phyloP scores from a whole-genome alignment of 2,113 vertebrate species.

The Forbesichthys papilliferus region DNA sequence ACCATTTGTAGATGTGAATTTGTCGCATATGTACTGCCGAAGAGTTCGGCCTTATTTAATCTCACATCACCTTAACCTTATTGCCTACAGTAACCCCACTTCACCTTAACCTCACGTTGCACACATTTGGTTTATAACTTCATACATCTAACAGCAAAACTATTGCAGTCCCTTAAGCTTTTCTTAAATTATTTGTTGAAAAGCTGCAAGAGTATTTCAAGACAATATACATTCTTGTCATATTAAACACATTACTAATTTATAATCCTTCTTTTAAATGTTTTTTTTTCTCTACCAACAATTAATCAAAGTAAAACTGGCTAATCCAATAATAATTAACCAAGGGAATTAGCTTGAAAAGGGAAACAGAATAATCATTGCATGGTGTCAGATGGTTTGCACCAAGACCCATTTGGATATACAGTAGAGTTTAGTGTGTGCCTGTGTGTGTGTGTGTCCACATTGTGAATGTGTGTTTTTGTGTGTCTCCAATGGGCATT shows the following conservation, averaged over 20 bases:
- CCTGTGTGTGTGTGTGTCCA: background rate
- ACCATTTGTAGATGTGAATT: constrained; percentile 46
- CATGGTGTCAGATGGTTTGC: constrained; percentile 17
- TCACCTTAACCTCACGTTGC: background rate
- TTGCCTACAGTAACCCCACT: background rate
- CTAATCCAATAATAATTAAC: background rate
- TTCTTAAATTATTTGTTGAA: constrained; percentile 1
- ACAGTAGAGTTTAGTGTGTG: background rate
- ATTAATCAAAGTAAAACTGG: constrained; percentile 28
- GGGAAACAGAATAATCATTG: constrained; percentile 22
- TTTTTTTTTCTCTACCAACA: constrained; percentile 18
- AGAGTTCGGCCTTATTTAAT: constrained; percentile 35
- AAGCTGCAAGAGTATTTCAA: constrained; percentile 4
- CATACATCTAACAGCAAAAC: background rate
- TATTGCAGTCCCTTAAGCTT: background rate
- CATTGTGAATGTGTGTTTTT: background rate
- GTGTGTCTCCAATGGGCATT: background rate
- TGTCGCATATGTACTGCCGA: constrained; percentile 47
- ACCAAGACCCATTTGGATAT: constrained; percentile 6
- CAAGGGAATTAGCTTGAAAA: background rate
- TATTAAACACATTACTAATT: background rate
- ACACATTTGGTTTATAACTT: too few relatives aligned
- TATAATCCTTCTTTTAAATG: background rate
- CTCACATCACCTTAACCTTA: background rate
- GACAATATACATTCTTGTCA: background rate